A percentile compares a stretch with the other conserved stretches of the same genome.
Conservation (phyloP, 2,888 invertebrate genomes). For the Esperia sulphurella region DNA sequence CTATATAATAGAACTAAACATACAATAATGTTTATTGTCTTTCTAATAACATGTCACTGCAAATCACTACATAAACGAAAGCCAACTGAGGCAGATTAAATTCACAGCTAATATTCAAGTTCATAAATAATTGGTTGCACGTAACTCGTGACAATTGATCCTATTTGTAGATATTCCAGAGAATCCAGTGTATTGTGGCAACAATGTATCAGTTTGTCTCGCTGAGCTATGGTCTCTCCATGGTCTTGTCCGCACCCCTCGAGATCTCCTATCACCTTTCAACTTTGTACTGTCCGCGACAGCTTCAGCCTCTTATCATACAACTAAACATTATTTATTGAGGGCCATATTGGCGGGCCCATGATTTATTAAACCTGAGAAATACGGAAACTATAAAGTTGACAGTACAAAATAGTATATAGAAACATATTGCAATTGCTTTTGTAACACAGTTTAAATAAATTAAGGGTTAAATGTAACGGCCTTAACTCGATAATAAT, state of each 20-base stretch:
- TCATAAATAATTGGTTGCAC: neutral
- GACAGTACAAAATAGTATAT: neutral
- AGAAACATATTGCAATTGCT: no score
- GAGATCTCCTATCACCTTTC: constrained; percentile 68
- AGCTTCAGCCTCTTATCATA: constrained; percentile 48
- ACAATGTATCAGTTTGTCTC: constrained; percentile 21
- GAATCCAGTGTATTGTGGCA: constrained; percentile 1
- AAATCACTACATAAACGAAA: no score
- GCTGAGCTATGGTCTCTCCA: constrained; percentile 26
- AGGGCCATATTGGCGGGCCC: constrained; percentile 30
- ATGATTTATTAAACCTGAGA: constrained; percentile 10
- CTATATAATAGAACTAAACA: no score
- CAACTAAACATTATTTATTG: constrained; percentile 53
- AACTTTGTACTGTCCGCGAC: constrained; percentile 60
- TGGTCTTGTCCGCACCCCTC: constrained; percentile 50
- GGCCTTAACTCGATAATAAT: neutral
- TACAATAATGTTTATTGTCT: no score
- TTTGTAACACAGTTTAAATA: neutral
- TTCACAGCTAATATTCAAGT: no score
- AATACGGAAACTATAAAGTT: neutral
- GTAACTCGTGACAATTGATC: constrained; percentile 1
- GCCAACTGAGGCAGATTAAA: no score
- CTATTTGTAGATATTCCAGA: constrained; percentile 2
- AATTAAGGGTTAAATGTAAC: no score
- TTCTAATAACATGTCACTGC: no score